Conservation (phyloP, 2,888 invertebrate species). For the Leucozona laternaria region DNA sequence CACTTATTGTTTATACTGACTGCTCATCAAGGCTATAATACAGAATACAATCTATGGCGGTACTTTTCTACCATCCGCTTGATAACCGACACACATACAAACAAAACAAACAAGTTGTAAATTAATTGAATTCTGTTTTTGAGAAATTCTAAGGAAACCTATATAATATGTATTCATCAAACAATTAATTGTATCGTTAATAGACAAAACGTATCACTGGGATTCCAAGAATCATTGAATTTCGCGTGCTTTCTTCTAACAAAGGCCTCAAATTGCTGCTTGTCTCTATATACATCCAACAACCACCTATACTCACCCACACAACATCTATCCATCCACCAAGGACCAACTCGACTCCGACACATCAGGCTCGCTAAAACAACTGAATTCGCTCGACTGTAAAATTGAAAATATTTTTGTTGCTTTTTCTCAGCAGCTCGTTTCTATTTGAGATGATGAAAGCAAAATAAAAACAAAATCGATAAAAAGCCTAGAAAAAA, state of each 20-base stretch:
- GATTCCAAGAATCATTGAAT: conserved; percentile 45
- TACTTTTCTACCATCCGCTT: neutral
- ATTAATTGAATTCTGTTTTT: conserved; percentile 57
- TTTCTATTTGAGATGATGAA: neutral
- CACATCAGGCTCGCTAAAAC: conserved; percentile 6
- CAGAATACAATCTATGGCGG: neutral
- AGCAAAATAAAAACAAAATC: conserved; percentile 48
- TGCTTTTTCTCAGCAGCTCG: conserved; percentile 50
- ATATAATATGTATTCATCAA: neutral
- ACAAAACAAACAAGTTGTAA: conserved; percentile 53
- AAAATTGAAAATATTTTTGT: conserved; percentile 72
- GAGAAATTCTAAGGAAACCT: conserved; percentile 38
- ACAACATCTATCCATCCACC: neutral
- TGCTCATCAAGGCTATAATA: neutral
- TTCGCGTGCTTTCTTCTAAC: conserved; percentile 30
- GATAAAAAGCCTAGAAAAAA: conserved; percentile 71
- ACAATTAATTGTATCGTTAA: conserved; percentile 61
- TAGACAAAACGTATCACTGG: conserved; percentile 40
- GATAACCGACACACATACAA: neutral
- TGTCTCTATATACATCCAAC: neutral
- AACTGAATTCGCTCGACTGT: conserved; percentile 63
- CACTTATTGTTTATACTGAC: neutral
- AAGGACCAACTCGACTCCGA: neutral
- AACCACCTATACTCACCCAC: neutral
- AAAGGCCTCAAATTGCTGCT: conserved; percentile 1